These are phyloP conservation scores for Pipistrellus pipistrellus DNA, from an alignment of 2,797 vertebrate species.

Conservation along the genomic window DNA sequence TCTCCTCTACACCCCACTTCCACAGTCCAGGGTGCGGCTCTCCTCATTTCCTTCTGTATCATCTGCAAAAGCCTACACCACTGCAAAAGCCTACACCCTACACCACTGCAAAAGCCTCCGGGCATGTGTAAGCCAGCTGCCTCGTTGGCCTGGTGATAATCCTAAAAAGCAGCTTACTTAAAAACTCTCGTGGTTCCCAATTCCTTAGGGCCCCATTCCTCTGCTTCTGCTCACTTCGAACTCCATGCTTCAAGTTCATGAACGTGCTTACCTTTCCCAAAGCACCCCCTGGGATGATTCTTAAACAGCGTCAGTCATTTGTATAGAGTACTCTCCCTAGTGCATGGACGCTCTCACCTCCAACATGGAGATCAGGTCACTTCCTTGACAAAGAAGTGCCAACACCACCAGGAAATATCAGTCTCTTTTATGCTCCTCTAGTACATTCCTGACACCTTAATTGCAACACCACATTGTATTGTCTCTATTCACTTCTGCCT, in stretches of 20 bases:
- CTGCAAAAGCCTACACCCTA: not conserved
- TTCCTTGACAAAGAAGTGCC: not conserved
- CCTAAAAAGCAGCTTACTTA: constrained; percentile 18
- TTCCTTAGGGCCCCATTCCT: not conserved
- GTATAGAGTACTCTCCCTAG: not conserved
- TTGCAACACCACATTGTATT: not conserved
- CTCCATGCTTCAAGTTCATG: not conserved
- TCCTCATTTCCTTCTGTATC: not conserved
- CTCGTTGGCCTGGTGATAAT: not conserved
- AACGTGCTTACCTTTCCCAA: not conserved
- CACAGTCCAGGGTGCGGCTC: not conserved
- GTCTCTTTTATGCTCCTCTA: not conserved
- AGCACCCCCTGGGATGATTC: not conserved
- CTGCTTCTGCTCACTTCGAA: not conserved
- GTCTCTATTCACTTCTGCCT: not conserved
- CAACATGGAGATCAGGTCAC: not conserved
- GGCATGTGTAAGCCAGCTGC: not conserved
- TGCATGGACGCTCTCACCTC: not conserved
- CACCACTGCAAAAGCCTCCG: not conserved
- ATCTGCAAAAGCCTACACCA: too few relatives aligned
- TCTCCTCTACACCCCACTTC: not conserved
- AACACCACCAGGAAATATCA: not conserved
- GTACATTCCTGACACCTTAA: not conserved
- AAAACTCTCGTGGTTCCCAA: not conserved
- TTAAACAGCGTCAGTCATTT: not conserved